Percentiles rank a stretch among this genome's conserved stretches.
Evolutionary conservation across 2,797 vertebrate genomes (phyloP).

Genomic region (Sebastiscus tertius): DNA sequence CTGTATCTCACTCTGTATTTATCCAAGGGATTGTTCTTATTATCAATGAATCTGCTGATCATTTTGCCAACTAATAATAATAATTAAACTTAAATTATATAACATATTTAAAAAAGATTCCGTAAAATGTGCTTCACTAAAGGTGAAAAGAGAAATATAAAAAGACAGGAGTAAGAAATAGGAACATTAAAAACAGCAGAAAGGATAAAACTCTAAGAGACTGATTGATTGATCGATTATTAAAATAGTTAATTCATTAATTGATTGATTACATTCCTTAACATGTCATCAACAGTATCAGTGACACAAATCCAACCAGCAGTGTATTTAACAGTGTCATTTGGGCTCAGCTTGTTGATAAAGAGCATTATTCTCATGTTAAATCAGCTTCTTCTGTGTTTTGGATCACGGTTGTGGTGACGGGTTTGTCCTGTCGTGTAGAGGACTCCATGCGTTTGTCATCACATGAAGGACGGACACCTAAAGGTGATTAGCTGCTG

Average conservation of each 20-base stretch:
- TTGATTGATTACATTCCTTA: not conserved
- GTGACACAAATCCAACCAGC: not conserved
- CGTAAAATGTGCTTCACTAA: not conserved
- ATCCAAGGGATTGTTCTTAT: not conserved
- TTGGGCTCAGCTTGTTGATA: not conserved
- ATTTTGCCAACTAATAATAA: not conserved
- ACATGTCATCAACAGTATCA: not conserved
- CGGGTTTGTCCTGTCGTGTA: constrained; percentile 64
- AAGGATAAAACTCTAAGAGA: not conserved
- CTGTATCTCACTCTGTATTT: not conserved
- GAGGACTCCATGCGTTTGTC: constrained; percentile 84
- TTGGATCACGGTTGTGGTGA: constrained; percentile 25
- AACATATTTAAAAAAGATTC: too few species aligned
- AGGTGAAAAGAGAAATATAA: not conserved
- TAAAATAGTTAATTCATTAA: not conserved
- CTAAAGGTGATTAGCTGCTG: constrained; percentile 72
- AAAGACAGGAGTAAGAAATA: not conserved
- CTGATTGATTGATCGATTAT: not conserved
- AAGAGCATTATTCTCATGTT: not conserved
- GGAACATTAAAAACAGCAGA: not conserved
- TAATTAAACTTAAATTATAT: not conserved
- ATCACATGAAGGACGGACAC: constrained; percentile 44
- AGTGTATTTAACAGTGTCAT: not conserved
- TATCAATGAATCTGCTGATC: not conserved
- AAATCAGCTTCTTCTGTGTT: constrained; percentile 4